Conservation (phyloP, 2,797 vertebrate species). For the Oryzias dopingdopingensis region DNA sequence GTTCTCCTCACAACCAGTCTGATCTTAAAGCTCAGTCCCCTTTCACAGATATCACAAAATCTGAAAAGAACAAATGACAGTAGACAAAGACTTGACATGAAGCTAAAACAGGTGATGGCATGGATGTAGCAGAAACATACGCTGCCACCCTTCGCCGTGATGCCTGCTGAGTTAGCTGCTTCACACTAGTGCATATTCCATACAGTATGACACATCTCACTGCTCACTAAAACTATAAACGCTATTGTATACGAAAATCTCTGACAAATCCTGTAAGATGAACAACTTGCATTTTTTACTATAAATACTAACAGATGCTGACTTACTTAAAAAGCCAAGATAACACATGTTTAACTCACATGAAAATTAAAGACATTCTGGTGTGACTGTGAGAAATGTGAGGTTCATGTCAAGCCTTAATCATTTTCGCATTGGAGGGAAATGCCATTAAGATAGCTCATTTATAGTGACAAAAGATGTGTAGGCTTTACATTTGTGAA, state of each 20-base stretch:
- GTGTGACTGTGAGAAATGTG: too few species aligned
- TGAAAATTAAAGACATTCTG: too few species aligned
- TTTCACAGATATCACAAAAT: conserved; percentile 44
- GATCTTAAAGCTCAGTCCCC: conserved; percentile 6
- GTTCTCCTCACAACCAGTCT: conserved; percentile 1
- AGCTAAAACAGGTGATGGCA: conserved; percentile 27
- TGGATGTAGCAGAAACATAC: conserved; percentile 7
- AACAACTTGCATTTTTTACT: too few species aligned
- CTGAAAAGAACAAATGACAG: conserved; percentile 8
- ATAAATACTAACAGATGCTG: too few species aligned
- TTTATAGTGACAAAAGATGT: too few species aligned
- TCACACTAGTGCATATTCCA: not conserved
- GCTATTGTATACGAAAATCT: conserved; percentile 10
- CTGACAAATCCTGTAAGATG: too few species aligned
- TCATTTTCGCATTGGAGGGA: too few species aligned
- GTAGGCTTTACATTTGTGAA: too few species aligned
- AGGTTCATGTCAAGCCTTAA: too few species aligned
- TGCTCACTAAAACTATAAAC: conserved; percentile 18
- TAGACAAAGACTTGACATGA: not conserved
- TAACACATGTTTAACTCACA: too few species aligned
- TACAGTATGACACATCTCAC: not conserved
- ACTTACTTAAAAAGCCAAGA: too few species aligned
- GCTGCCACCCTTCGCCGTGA: conserved; percentile 28
- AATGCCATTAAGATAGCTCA: too few species aligned
- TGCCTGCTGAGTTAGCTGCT: conserved; percentile 15